These are phyloP conservation scores for mouse (Mus musculus) DNA, from an alignment of 2,113 vertebrate genomes.

Conservation along the genomic window DNA sequence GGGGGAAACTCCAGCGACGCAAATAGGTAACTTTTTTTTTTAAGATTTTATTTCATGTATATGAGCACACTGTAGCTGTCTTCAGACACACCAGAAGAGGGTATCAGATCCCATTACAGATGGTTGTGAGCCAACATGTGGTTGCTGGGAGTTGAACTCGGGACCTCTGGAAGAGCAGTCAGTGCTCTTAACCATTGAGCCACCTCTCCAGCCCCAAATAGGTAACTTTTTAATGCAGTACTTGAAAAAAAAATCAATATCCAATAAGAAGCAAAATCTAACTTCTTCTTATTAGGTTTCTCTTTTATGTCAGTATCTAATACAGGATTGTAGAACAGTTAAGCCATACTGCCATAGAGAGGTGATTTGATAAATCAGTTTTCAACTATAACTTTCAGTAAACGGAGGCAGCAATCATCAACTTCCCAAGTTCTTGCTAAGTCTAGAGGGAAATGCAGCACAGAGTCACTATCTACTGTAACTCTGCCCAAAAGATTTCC, in stretches of 20 bases:
- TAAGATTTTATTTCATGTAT: too few relatives aligned
- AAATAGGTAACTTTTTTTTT: background rate
- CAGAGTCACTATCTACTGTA: background rate
- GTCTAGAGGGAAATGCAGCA: background rate
- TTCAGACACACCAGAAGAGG: too few relatives aligned
- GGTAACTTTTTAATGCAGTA: background rate
- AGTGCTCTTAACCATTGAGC: too few relatives aligned
- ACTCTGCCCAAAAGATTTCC: background rate
- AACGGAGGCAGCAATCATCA: background rate
- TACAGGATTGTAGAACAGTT: background rate
- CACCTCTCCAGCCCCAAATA: too few relatives aligned
- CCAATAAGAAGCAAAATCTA: background rate
- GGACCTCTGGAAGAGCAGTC: too few relatives aligned
- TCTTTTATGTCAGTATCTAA: background rate
- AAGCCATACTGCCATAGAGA: background rate
- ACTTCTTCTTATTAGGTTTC: background rate
- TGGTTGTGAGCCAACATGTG: too few relatives aligned
- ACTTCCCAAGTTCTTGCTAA: background rate
- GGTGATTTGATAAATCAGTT: background rate
- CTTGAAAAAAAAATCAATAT: background rate
- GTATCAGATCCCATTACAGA: too few relatives aligned
- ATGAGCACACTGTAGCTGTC: too few relatives aligned
- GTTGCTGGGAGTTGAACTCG: too few relatives aligned
- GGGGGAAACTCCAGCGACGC: background rate
- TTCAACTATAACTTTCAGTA: slow-evolving; percentile 44